Evolutionary conservation across 2,113 vertebrate species (phyloP).

Genomic region (Bufo bufo): DNA sequence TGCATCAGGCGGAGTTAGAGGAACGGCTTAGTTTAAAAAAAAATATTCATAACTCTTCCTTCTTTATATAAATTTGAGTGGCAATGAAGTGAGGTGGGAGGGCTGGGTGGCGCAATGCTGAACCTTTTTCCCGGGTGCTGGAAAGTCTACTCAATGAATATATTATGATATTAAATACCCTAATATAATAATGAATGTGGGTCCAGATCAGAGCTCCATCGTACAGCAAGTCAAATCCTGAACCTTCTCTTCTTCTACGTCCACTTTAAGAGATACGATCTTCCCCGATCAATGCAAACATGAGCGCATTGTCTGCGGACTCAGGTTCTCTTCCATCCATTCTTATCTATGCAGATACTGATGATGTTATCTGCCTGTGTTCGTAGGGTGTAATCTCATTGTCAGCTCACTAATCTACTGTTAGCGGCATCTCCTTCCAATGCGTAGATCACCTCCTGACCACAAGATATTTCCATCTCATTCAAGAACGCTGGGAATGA

Average conservation of each 20-base stretch:
- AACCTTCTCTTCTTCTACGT: neutral
- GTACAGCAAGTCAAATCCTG: neutral
- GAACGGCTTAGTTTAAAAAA: too few relatives aligned
- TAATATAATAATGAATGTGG: neutral
- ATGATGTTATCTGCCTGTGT: slow-evolving; percentile 16
- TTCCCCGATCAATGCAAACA: slow-evolving; percentile 33
- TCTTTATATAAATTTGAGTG: too few relatives aligned
- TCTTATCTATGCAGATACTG: slow-evolving; percentile 24
- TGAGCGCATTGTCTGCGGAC: neutral
- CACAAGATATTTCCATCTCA: slow-evolving; percentile 28
- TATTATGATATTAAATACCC: neutral
- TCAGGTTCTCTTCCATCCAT: neutral
- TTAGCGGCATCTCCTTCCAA: neutral
- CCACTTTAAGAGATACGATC: neutral
- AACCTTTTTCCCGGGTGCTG: too few relatives aligned
- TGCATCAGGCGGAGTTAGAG: too few relatives aligned
- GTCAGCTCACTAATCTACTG: slow-evolving; percentile 18
- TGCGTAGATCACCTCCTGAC: slow-evolving; percentile 16
- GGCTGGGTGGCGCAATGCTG: too few relatives aligned
- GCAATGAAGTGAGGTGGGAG: too few relatives aligned
- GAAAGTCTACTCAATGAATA: neutral
- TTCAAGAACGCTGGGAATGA: slow-evolving; percentile 19
- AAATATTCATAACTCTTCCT: too few relatives aligned
- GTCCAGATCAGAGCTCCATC: neutral
- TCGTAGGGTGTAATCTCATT: slow-evolving; percentile 12